A percentile compares a stretch with the other conserved stretches of the same genome.
Conservation (phyloP, 2,797 vertebrate genomes). For the Alosa sapidissima region DNA sequence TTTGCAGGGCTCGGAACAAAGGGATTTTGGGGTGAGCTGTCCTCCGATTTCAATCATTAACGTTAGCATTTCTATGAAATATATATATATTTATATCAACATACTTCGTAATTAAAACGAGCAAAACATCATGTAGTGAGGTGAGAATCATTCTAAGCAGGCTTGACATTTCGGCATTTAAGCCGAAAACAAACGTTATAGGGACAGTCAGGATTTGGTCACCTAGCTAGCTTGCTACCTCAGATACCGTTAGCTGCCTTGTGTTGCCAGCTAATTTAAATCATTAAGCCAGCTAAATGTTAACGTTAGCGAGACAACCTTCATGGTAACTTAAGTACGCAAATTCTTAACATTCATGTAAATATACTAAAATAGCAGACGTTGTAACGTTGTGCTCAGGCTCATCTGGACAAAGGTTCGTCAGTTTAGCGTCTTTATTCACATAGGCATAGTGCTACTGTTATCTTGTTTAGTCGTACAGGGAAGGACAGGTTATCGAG, state of each 20-base stretch:
- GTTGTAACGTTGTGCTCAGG: neutral
- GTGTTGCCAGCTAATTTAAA: neutral
- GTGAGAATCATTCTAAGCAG: neutral
- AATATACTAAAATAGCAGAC: neutral
- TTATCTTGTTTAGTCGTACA: slow-evolving; percentile 43
- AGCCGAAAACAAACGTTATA: neutral
- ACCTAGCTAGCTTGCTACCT: slow-evolving; percentile 1
- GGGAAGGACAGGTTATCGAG: slow-evolving; percentile 44
- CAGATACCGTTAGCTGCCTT: neutral
- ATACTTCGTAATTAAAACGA: neutral
- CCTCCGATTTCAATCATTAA: slow-evolving; percentile 36
- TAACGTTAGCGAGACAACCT: neutral
- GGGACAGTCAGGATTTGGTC: neutral
- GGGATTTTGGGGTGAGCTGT: slow-evolving; percentile 66
- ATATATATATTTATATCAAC: neutral
- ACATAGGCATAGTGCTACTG: slow-evolving; percentile 25
- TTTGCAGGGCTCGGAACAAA: slow-evolving; percentile 50
- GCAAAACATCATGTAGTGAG: neutral
- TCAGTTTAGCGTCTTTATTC: slow-evolving; percentile 49
- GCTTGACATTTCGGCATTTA: slow-evolving; percentile 4
- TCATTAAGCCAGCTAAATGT: neutral
- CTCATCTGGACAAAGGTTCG: slow-evolving; percentile 23
- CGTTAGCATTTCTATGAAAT: slow-evolving; percentile 28
- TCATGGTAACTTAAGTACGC: slow-evolving; percentile 2
- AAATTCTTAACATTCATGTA: neutral